Evolutionary conservation across 2,888 invertebrate species (phyloP).

Genomic region (Teleogryllus oceanicus): DNA sequence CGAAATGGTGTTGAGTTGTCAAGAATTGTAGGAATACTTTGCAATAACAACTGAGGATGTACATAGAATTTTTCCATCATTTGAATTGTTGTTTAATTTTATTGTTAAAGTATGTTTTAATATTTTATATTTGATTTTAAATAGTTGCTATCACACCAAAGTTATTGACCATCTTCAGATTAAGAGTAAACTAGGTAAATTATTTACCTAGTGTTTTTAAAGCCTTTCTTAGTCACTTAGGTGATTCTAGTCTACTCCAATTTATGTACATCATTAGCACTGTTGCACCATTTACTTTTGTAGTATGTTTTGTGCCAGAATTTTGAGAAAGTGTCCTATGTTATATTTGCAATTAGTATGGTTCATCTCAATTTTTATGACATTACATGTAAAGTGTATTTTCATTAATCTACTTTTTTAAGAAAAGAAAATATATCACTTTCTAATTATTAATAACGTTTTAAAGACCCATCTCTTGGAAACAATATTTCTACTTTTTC

Average conservation of each 20-base stretch:
- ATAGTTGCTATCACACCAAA: neutral
- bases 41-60: neutral
- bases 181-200: neutral
- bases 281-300: neutral
- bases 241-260: constrained; percentile 2
- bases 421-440: no score
- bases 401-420: no score
- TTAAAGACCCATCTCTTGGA: no score
- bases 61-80: neutral
- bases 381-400: no score
- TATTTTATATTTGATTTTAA: neutral
- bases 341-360: no score
- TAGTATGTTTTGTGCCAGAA: no score
- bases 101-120: neutral
- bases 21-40: neutral
- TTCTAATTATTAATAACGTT: no score
- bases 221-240: neutral
- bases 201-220: neutral
- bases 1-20: no score
- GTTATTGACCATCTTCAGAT: neutral
- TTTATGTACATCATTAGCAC: neutral
- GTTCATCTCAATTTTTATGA: no score
- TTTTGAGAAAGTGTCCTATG: no score
- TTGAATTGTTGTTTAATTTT: neutral
- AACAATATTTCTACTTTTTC: no score